phyloP scores from a whole-genome alignment of 2,797 vertebrate species.

The Sebastes baramenuke region DNA sequence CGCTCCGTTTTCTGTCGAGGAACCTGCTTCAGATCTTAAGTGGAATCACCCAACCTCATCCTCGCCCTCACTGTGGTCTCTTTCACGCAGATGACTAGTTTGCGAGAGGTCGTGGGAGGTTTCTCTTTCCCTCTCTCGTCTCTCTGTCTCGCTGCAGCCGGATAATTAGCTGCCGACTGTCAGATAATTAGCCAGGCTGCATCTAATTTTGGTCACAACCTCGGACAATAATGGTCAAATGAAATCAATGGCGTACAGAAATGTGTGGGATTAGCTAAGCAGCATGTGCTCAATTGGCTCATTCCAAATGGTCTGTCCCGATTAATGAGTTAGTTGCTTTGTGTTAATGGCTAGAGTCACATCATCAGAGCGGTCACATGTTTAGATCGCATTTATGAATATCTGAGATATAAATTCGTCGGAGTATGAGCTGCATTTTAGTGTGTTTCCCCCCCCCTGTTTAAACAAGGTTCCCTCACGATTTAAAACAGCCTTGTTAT shows the following conservation, averaged over 20 bases:
- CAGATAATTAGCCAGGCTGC: constrained; percentile 77
- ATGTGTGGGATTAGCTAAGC: constrained; percentile 70
- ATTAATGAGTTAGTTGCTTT: constrained; percentile 57
- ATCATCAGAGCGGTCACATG: constrained; percentile 28
- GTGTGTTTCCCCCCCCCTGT: background rate
- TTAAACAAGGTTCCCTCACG: background rate
- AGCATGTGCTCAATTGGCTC: constrained; percentile 69
- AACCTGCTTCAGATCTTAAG: constrained; percentile 47
- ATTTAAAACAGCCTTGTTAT: constrained; percentile 23
- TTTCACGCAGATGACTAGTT: constrained; percentile 33
- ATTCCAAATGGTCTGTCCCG: constrained; percentile 51
- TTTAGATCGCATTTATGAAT: constrained; percentile 36
- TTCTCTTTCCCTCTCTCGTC: constrained; percentile 32
- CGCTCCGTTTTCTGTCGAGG: constrained; percentile 4
- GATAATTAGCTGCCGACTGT: constrained; percentile 79
- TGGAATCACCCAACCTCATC: constrained; percentile 42
- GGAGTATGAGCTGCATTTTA: background rate
- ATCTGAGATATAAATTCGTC: background rate
- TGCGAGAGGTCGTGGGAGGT: constrained; percentile 23
- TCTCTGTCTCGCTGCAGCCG: constrained; percentile 48
- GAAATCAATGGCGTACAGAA: constrained; percentile 71
- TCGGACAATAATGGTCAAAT: constrained; percentile 76
- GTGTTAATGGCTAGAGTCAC: constrained; percentile 46
- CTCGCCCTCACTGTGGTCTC: constrained; percentile 30
- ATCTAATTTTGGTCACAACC: constrained; percentile 80